phyloP scores from a whole-genome alignment of 2,113 vertebrate species.

The Ptilorrhoa leucosticta region DNA sequence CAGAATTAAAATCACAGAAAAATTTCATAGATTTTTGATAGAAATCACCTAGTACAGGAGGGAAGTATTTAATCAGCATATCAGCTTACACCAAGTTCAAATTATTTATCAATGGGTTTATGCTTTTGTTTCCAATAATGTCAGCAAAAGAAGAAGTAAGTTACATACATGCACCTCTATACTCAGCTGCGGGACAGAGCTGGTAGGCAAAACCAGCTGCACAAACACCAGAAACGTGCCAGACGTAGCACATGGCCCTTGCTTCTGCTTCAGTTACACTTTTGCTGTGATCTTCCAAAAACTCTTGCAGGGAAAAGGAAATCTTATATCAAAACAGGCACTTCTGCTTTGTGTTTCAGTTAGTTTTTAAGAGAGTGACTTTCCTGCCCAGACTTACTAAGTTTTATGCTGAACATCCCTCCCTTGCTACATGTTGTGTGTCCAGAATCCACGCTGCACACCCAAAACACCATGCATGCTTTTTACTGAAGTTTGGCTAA shows the following conservation, averaged over 20 bases:
- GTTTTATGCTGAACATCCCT: too few species aligned
- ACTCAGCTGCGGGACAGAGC: neutral
- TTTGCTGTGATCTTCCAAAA: neutral
- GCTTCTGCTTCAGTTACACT: neutral
- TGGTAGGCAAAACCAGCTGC: neutral
- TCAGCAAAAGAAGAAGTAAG: neutral
- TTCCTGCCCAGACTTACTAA: neutral
- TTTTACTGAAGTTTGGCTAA: neutral
- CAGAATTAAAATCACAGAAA: neutral
- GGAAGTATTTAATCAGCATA: neutral
- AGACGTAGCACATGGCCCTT: neutral
- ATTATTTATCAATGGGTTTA: neutral
- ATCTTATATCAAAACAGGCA: neutral
- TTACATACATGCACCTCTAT: rapidly evolving
- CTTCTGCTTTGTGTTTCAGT: neutral
- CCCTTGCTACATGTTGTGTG: rapidly evolving
- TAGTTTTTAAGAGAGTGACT: neutral
- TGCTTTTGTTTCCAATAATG: neutral
- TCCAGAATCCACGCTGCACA: neutral
- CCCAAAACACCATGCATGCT: rapidly evolving
- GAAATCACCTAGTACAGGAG: neutral
- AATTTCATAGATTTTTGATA: neutral
- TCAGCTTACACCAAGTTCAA: neutral
- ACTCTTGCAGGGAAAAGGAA: neutral
- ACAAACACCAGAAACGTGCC: neutral